A percentile compares a stretch with the other conserved stretches of the same genome.
phyloP scores from a whole-genome alignment of 2,113 vertebrate genomes.

The Chaetodon auriga region DNA sequence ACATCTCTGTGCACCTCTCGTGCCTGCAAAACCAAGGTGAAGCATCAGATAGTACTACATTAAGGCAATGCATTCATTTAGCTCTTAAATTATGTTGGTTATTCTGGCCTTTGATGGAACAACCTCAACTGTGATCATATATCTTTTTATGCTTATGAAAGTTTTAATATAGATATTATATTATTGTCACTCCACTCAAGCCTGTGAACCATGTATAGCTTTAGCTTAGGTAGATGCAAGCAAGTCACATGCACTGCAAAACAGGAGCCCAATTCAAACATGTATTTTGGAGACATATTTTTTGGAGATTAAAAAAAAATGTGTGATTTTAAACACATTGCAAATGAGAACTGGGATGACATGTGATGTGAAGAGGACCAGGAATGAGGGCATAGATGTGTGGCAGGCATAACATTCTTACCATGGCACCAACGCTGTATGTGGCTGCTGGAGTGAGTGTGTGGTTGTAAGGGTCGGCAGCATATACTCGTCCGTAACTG shows the following conservation, averaged over 20 bases:
- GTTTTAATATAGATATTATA: neutral
- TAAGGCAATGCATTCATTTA: no score
- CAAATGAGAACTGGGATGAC: neutral
- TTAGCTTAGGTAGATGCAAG: neutral
- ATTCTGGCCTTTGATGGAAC: neutral
- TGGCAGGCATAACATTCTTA: conserved; percentile 79
- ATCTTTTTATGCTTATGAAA: neutral
- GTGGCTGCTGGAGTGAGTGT: conserved; percentile 98
- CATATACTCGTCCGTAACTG: conserved; percentile 99
- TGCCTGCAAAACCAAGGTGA: no score
- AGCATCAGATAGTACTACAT: no score
- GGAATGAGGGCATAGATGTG: neutral
- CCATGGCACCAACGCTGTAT: conserved; percentile 99
- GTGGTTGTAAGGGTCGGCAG: conserved; percentile 99
- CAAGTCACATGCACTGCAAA: neutral
- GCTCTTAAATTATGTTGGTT: no score
- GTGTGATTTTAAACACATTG: neutral
- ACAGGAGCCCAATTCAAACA: neutral
- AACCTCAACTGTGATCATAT: neutral
- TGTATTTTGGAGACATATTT: neutral
- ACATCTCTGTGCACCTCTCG: no score
- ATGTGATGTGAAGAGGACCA: neutral
- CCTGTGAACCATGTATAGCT: neutral
- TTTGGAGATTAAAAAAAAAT: neutral
- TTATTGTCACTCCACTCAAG: neutral